These are phyloP conservation scores for Mungos mungo DNA, from an alignment of 2,113 vertebrate genomes.

Conservation along the genomic window DNA sequence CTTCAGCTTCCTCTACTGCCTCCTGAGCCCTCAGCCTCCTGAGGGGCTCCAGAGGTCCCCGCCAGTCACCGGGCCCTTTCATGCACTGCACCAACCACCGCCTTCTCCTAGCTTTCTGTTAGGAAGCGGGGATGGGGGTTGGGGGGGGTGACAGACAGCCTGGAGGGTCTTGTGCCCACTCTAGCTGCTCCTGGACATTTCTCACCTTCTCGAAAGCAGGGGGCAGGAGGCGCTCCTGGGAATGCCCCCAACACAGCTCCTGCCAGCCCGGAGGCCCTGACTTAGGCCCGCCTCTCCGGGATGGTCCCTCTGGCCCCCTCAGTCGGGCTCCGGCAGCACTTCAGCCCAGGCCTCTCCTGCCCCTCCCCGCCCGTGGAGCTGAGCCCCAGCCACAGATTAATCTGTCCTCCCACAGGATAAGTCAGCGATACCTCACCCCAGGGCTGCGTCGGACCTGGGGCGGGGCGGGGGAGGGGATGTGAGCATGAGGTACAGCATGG, in stretches of 20 bases:
- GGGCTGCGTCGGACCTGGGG: neutral
- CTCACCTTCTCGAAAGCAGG: neutral
- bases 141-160: rapidly evolving
- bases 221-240: no score
- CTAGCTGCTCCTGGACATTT: neutral
- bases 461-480: neutral
- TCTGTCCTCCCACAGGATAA: neutral
- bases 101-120: neutral
- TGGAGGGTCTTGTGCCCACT: neutral
- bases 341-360: no score
- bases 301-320: neutral
- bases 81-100: rapidly evolving
- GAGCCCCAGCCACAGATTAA: neutral
- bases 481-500: no score
- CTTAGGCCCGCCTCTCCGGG: neutral
- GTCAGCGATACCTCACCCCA: rapidly evolving
- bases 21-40: neutral
- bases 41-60: neutral
- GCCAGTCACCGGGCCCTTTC: neutral
- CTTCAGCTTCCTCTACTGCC: no score
- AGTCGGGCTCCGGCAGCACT: neutral
- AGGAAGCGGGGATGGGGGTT: no score
- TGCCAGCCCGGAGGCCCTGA: neutral
- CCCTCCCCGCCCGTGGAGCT: neutral
- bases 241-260: neutral